These are phyloP conservation scores for Nipponia nippon DNA, from an alignment of 2,113 vertebrate genomes.

Conservation along the genomic window DNA sequence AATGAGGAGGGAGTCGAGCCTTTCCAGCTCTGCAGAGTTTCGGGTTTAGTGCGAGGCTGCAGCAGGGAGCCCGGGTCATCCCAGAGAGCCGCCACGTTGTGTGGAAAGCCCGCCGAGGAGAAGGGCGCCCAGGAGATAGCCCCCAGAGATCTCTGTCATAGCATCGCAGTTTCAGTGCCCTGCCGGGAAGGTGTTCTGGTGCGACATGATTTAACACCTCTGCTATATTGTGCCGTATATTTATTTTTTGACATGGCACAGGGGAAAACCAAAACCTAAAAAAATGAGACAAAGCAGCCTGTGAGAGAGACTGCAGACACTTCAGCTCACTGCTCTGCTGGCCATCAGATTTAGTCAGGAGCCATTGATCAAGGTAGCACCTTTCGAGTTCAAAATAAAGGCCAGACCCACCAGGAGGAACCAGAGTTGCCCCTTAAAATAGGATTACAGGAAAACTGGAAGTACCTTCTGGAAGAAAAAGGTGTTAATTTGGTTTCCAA, in stretches of 20 bases:
- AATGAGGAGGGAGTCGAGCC: fast-evolving
- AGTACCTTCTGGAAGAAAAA: background rate
- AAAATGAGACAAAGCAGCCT: background rate
- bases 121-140: too few species aligned
- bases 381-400: background rate
- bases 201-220: background rate
- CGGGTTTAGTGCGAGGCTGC: fast-evolving
- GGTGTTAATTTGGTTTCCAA: background rate
- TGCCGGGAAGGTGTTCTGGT: background rate
- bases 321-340: background rate
- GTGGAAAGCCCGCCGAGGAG: background rate
- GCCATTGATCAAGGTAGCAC: too few species aligned
- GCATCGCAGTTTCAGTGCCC: background rate
- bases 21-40: fast-evolving
- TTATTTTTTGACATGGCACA: background rate
- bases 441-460: background rate
- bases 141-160: background rate
- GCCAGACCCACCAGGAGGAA: background rate
- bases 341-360: background rate
- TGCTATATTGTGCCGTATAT: fast-evolving
- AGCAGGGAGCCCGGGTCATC: background rate
- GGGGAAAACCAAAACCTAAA: background rate
- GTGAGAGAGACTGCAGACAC: fast-evolving
- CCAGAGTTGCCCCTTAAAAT: background rate
- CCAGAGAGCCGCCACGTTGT: fast-evolving